Evolutionary conservation across 2,888 invertebrate species (phyloP), one percentile per base, ranked within the genome.

Genomic region (Microctonus brassicae): DNA sequence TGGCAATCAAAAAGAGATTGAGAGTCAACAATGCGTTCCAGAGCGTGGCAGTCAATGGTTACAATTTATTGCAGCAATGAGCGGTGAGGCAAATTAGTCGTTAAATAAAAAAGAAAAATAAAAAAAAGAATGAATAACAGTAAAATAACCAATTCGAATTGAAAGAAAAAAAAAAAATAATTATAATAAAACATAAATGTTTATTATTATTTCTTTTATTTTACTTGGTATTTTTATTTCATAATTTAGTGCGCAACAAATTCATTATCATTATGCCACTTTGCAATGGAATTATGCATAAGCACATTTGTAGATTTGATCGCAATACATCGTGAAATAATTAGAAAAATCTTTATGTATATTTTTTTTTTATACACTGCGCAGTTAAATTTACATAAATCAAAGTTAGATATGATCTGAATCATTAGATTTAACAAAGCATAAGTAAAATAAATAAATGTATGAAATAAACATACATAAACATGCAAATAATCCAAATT

Each of bases 21-120:
- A 79, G 68, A 76, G 75, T 53, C 76, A 80, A 60, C 76, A 76
- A 73, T 52, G 72, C 17, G 53, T 71, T 10, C 75, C 72, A 17
- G 80, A 82, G 53, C 69, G 61, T n/a, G 72, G 71, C 2, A 78
- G 78, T 52, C 81, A 80, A 71, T 82, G 81, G 81, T 71, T 82
- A 70, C 81, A 82, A 65, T 82, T 81, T 57, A 65, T 75, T 36
- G 81, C 81, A 34, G 81, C 81, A 24, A 78, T 81, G 17, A 81
- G 81, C 39, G 81, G 81, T 81, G 61, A 81, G 80, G 77, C 26
- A 39, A 39, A 61, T 52, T 2, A 9, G 34, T 64, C 17, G 0
- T 22, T 24, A 26, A 26, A 42, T 67, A 17, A 11, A 3, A 39
- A 72, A 57, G 26, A 17, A 11, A 9, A 3, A 61, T 29, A 42